Evolutionary conservation across 2,888 invertebrate species (phyloP), one percentile per base, ranked within the genome.

Genomic region (Acanthopleura granulata): DNA sequence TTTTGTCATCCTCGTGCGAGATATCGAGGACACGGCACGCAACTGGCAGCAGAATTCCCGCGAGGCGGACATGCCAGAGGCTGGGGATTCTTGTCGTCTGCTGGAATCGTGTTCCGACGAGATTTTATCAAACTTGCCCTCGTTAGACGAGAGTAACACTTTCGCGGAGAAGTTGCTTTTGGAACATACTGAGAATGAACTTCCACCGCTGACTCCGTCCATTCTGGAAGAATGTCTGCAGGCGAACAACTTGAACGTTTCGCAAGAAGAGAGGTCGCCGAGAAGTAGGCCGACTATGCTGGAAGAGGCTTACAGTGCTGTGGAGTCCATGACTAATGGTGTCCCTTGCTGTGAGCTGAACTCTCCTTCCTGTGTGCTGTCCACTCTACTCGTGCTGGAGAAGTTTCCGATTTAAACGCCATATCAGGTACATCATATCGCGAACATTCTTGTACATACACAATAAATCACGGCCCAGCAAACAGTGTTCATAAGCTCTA

Each of bases 331-430:
- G 22, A 27, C 22, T 16, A 15, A 66, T 15, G 25, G 66, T 6
- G 16, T 27, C 3, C 25, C 66, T 6, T 66, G 66, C 14, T 66
- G 66, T 27, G 66, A 66, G 14, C 14, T 66, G 25, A 6, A 66
- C 14, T 27, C 66, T 6, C 66, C 66, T 12, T 66, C 66, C 29
- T 66, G 66, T 66, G 25, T 66, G 15, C 29, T 66, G 1, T 66
- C 66, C 16, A 27, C 66, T 27, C 29, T 66, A 66, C 66, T 66
- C 3, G 22, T 66, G 66, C 15, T 66, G 15, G 66, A 66, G 27
- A 66, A 66, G 25, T 16, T 40, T 40, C 40, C 3, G 40, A 40
- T 40, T 3, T 40, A 40, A 6, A 40, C 9, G 4, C 40, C 40
- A 3, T 6, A 40, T 40, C 40, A 40, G 3, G 40, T 40, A 40